Percentiles rank a stretch among this genome's conserved stretches.
Evolutionary conservation across 2,797 vertebrate genomes (phyloP).

Genomic region (Meriones psammophilus): DNA sequence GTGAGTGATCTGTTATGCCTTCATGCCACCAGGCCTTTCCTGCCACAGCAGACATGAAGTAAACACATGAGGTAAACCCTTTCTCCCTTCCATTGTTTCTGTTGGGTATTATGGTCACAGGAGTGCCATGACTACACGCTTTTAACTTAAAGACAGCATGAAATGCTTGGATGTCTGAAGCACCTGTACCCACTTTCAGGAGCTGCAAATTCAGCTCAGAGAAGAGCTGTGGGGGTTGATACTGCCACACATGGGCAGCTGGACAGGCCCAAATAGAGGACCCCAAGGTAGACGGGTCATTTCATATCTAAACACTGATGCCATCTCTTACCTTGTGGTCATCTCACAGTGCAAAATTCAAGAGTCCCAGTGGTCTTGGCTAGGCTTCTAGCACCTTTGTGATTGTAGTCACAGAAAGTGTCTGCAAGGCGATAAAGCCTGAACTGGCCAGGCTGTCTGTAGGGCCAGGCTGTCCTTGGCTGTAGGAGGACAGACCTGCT

Average conservation of each 20-base stretch:
- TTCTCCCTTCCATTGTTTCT: background rate
- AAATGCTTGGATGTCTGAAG: background rate
- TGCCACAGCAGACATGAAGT: background rate
- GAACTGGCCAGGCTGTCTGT: background rate
- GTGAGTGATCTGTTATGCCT: background rate
- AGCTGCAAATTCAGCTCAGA: background rate
- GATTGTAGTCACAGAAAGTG: no score
- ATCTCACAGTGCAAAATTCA: no score
- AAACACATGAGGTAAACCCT: background rate
- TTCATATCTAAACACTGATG: no score
- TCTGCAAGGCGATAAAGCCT: background rate
- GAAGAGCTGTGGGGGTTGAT: no score
- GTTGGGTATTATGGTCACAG: background rate
- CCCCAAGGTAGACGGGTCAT: no score
- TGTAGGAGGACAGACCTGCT: no score
- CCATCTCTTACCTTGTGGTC: no score
- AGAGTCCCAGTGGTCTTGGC: no score
- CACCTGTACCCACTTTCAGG: background rate
- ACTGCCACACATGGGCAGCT: no score
- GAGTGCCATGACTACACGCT: background rate
- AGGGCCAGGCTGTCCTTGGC: background rate
- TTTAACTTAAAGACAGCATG: background rate
- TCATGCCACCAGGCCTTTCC: background rate
- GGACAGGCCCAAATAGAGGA: no score
- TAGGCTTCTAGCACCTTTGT: no score